Conservation (phyloP, 2,888 invertebrate genomes). For the Dusona sp. region DNA sequence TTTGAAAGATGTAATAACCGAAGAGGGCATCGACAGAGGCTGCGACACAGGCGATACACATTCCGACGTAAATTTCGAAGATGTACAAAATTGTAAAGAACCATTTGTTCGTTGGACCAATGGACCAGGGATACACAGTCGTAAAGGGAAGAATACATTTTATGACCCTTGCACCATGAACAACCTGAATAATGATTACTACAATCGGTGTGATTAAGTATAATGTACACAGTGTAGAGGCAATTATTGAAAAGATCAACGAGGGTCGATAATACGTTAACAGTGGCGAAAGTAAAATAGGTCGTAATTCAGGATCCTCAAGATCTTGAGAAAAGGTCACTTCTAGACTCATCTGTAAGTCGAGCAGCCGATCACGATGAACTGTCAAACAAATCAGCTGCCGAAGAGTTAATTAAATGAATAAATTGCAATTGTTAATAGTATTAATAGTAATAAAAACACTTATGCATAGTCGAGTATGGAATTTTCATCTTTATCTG, state of each 20-base stretch:
- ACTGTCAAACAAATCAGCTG: conserved; percentile 5
- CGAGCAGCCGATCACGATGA: conserved; percentile 45
- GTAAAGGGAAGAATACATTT: conserved; percentile 68
- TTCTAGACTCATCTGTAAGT: conserved; percentile 34
- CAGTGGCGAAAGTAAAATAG: conserved; percentile 45
- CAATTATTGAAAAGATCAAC: neutral
- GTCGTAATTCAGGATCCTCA: conserved; percentile 19
- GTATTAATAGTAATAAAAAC: neutral
- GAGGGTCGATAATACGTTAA: conserved; percentile 36
- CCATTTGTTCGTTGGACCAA: conserved; percentile 32
- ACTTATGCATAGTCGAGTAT: too few relatives aligned
- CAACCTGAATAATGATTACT: conserved; percentile 51
- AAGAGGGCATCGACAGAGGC: conserved; percentile 71
- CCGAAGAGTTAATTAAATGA: neutral
- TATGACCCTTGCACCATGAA: conserved; percentile 42
- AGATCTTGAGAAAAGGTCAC: conserved; percentile 38
- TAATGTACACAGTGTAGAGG: conserved; percentile 24
- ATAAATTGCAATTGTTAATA: neutral
- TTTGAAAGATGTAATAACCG: conserved; percentile 64
- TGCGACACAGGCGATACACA: conserved; percentile 11
- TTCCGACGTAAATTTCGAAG: conserved; percentile 58
- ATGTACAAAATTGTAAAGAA: conserved; percentile 68
- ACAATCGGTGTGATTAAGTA: conserved; percentile 59
- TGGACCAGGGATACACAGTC: conserved; percentile 69
- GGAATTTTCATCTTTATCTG: too few relatives aligned